Evolutionary conservation across 2,797 vertebrate species (phyloP).

Genomic region (Phrynocephalus forsythii): DNA sequence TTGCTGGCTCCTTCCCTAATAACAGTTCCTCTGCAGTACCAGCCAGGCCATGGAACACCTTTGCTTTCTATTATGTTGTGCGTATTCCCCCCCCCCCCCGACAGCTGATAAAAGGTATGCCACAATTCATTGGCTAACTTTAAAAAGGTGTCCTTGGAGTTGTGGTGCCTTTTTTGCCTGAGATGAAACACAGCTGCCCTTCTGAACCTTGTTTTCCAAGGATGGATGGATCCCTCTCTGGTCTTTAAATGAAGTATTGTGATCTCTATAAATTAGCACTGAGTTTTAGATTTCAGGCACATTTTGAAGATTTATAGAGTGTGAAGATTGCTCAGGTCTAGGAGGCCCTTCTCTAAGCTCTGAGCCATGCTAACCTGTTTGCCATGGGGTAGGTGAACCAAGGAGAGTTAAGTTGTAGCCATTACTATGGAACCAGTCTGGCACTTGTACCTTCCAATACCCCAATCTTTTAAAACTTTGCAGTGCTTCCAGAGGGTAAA

Average conservation of each 20-base stretch:
- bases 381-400: too few relatives aligned
- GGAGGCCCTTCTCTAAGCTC: too few relatives aligned
- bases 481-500: too few relatives aligned
- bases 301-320: not conserved
- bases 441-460: too few relatives aligned
- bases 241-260: rapidly evolving
- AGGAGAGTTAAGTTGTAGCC: too few relatives aligned
- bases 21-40: not conserved
- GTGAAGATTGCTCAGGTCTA: too few relatives aligned
- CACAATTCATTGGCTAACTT: not conserved
- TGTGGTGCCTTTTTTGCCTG: not conserved
- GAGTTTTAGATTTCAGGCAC: not conserved
- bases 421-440: too few relatives aligned
- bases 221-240: not conserved
- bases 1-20: constrained; percentile 9
- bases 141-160: not conserved
- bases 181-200: not conserved
- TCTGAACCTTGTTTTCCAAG: constrained; percentile 51
- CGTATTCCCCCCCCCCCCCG: not conserved
- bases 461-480: too few relatives aligned
- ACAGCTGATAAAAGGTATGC: not conserved
- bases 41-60: too few relatives aligned
- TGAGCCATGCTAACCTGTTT: too few relatives aligned
- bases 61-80: not conserved
- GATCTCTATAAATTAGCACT: not conserved